Conservation (phyloP, 2,797 vertebrate species). For the Sarcoramphus papa region DNA sequence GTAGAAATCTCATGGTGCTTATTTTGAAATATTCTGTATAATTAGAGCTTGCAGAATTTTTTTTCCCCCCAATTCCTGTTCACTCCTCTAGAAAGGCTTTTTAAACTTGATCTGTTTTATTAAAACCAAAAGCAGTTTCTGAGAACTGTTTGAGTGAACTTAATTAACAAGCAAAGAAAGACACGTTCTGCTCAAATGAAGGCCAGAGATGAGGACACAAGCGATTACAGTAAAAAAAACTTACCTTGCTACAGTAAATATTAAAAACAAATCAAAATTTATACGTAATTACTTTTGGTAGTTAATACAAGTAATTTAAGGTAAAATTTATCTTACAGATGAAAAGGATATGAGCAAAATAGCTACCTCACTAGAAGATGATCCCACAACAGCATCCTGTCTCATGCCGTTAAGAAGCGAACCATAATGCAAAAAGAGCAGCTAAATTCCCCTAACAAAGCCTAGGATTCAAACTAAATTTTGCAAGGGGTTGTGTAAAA, state of each 20-base stretch:
- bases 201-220: not conserved
- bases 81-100: not conserved
- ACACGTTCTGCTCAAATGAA: not conserved
- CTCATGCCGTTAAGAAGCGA: not conserved
- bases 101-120: not conserved
- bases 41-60: slow-evolving; percentile 29
- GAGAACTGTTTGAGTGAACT: not conserved
- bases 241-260: not conserved
- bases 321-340: not conserved
- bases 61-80: not conserved
- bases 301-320: not conserved
- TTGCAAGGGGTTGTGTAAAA: not conserved
- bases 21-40: slow-evolving; percentile 45
- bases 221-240: not conserved
- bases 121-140: not conserved
- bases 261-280: slow-evolving; percentile 1
- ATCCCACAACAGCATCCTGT: not conserved
- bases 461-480: not conserved
- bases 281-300: not conserved
- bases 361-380: not conserved
- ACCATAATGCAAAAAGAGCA: not conserved
- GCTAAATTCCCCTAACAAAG: not conserved
- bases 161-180: slow-evolving; percentile 32
- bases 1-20: slow-evolving; percentile 47
- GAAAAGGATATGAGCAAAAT: not conserved